These are phyloP conservation scores for Malaclemys terrapin DNA, from an alignment of 2,113 vertebrate species.

Conservation along the genomic window DNA sequence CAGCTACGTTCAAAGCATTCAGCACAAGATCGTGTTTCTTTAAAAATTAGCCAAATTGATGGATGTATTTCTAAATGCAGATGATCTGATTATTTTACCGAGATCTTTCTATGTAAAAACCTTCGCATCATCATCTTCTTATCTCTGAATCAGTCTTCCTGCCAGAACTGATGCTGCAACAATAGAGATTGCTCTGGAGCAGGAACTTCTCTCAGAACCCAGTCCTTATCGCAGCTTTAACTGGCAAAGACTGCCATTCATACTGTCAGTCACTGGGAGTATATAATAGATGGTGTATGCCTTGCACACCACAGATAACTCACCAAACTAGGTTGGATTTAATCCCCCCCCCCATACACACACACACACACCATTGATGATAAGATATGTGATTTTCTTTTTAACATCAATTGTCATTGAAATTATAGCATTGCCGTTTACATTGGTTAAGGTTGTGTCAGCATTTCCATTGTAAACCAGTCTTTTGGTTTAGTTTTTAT, in stretches of 20 bases:
- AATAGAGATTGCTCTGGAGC: constrained; percentile 80
- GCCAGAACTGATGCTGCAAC: constrained; percentile 83
- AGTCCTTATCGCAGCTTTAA: constrained; percentile 81
- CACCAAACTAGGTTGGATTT: constrained; percentile 72
- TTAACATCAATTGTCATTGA: constrained; percentile 33
- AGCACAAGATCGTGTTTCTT: background rate
- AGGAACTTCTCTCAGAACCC: constrained; percentile 70
- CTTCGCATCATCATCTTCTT: constrained; percentile 75
- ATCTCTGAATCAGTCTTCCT: constrained; percentile 82
- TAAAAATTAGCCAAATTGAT: constrained; percentile 69
- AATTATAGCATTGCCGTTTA: constrained; percentile 45
- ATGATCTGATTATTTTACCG: constrained; percentile 73
- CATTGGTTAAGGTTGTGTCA: constrained; percentile 41
- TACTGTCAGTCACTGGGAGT: constrained; percentile 77
- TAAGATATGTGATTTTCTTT: constrained; percentile 63
- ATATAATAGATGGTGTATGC: constrained; percentile 84
- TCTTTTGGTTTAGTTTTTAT: constrained; percentile 19
- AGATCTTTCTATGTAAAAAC: constrained; percentile 69
- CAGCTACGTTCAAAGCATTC: background rate
- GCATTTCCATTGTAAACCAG: constrained; percentile 6
- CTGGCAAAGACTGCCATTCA: constrained; percentile 87
- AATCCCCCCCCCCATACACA: constrained; percentile 41
- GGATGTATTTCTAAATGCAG: constrained; percentile 85
- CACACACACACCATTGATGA: constrained; percentile 81
- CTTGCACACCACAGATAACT: constrained; percentile 89